Percentiles rank a stretch among this genome's conserved stretches.
Evolutionary conservation across 2,113 vertebrate genomes (phyloP).

Genomic region (Nettapus auritus): DNA sequence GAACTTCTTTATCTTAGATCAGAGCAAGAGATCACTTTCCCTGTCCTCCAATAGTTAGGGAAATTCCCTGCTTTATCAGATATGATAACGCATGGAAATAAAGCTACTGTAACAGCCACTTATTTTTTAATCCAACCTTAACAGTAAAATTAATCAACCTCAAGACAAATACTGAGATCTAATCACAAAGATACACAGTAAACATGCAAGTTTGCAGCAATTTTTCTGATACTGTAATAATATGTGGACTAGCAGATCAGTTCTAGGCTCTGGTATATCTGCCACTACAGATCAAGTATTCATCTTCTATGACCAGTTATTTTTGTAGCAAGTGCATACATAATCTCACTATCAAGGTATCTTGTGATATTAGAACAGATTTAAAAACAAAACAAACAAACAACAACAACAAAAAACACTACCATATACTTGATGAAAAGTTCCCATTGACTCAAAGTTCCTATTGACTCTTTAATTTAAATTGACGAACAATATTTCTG

Average conservation of each 20-base stretch:
- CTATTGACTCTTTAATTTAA: background rate
- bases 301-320: background rate
- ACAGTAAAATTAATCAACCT: background rate
- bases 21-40: background rate
- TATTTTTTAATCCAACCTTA: background rate
- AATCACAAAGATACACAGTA: background rate
- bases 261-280: background rate
- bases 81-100: background rate
- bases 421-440: background rate
- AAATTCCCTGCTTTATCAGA: background rate
- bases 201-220: background rate
- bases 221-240: background rate
- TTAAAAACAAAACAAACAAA: background rate
- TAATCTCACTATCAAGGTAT: background rate
- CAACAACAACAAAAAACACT: background rate
- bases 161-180: background rate
- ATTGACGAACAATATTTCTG: background rate
- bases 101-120: background rate
- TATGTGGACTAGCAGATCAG: background rate
- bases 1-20: background rate
- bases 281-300: background rate
- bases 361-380: background rate
- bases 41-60: background rate
- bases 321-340: background rate
- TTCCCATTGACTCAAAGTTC: background rate